Conservation (phyloP, 1,140 invertebrate genomes). For the Pogonognathellus flavescens region DNA sequence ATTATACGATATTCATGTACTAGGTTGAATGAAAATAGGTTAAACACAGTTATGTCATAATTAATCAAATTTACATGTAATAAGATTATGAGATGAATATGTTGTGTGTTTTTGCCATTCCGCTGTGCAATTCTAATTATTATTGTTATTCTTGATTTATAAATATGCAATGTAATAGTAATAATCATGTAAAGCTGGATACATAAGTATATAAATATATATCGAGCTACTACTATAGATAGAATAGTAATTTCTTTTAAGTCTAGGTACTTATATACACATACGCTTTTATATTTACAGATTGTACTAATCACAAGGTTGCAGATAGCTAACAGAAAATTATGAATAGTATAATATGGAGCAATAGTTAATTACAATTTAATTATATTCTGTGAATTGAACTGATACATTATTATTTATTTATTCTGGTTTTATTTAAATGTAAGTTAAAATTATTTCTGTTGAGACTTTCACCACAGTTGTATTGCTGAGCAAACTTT, state of each 20-base stretch:
- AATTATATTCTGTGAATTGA: background rate
- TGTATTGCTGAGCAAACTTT: too few species aligned
- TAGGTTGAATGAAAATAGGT: background rate
- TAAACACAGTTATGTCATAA: background rate
- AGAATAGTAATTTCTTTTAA: too few species aligned
- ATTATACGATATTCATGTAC: background rate
- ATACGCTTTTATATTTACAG: too few species aligned
- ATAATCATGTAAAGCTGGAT: too few species aligned
- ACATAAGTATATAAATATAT: too few species aligned
- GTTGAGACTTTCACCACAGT: too few species aligned
- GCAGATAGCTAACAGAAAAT: background rate
- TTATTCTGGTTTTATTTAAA: background rate
- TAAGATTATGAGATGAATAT: background rate
- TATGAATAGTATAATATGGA: too few species aligned
- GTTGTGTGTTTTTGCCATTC: constrained; percentile 43
- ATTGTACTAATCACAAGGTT: background rate
- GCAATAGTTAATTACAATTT: background rate
- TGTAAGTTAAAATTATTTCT: background rate
- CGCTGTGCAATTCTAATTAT: constrained; percentile 40
- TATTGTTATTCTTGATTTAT: background rate
- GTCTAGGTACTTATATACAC: too few species aligned
- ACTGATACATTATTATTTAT: background rate
- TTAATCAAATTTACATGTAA: background rate
- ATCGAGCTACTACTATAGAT: too few species aligned
- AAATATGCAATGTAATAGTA: too few species aligned